Evolutionary conservation across 2,888 invertebrate genomes (phyloP).

Genomic region (Drosophila parthenogenetica): DNA sequence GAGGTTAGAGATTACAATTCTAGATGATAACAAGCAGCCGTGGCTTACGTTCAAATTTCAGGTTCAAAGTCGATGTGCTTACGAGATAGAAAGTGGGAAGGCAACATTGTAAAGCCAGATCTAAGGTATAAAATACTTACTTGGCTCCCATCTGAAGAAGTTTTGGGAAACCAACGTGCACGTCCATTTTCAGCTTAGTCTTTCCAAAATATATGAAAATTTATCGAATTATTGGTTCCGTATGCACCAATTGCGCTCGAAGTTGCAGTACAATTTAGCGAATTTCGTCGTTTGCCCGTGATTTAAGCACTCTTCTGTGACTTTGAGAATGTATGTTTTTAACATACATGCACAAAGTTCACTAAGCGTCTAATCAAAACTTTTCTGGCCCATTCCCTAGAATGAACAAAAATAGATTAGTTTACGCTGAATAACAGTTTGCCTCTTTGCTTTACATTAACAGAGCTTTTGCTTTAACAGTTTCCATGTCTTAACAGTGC

Average conservation of each 20-base stretch:
- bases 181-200: slow-evolving; percentile 43
- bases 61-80: slow-evolving; percentile 11
- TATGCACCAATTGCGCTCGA: slow-evolving; percentile 24
- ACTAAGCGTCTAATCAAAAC: slow-evolving; percentile 29
- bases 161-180: slow-evolving; percentile 57
- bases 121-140: slow-evolving; percentile 44
- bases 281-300: slow-evolving; percentile 2
- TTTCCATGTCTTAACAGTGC: slow-evolving; percentile 4
- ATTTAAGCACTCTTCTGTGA: slow-evolving; percentile 9
- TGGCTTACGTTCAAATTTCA: slow-evolving; percentile 25
- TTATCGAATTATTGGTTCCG: slow-evolving; percentile 11
- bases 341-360: slow-evolving; percentile 11
- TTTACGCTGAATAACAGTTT: slow-evolving; percentile 1
- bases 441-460: slow-evolving; percentile 7
- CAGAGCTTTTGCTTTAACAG: slow-evolving; percentile 6
- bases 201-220: not conserved
- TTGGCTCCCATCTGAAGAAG: slow-evolving; percentile 55
- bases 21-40: slow-evolving; percentile 24
- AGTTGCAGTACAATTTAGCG: slow-evolving; percentile 24
- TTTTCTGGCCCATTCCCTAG: slow-evolving; percentile 16
- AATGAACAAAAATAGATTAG: slow-evolving; percentile 31
- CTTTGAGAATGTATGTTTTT: not conserved
- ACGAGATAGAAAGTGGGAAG: no score
- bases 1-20: slow-evolving; percentile 12
- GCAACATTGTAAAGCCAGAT: no score